Percentiles rank a stretch among this genome's conserved stretches.
Conservation (phyloP, 2,888 invertebrate species). For the Hecatera dysodea region DNA sequence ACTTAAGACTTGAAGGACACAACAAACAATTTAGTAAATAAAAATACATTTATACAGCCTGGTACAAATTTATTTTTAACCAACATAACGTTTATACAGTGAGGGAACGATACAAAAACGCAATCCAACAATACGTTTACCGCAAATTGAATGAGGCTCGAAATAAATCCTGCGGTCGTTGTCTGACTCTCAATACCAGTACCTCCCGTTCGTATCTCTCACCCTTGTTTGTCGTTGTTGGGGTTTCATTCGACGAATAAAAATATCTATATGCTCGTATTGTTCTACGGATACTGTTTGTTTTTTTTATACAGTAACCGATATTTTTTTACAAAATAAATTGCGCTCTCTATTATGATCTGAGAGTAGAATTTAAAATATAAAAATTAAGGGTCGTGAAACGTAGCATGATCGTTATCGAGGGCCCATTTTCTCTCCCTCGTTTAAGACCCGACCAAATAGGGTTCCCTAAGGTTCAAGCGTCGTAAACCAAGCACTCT, state of each 20-base stretch:
- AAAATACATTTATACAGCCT: slow-evolving; percentile 22
- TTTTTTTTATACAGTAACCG: slow-evolving; percentile 60
- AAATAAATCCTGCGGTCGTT: slow-evolving; percentile 89
- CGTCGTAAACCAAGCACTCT: slow-evolving; percentile 83
- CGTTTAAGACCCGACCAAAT: slow-evolving; percentile 77
- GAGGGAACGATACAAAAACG: slow-evolving; percentile 81
- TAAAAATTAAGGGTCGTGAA: slow-evolving; percentile 66
- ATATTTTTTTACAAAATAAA: slow-evolving; percentile 15
- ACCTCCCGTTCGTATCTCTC: slow-evolving; percentile 81
- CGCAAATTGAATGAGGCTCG: slow-evolving; percentile 89
- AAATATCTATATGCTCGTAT: slow-evolving; percentile 74
- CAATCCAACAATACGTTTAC: slow-evolving; percentile 87
- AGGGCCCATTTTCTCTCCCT: slow-evolving; percentile 77
- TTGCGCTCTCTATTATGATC: slow-evolving; percentile 11
- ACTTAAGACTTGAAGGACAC: slow-evolving; percentile 2
- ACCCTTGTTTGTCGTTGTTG: slow-evolving; percentile 85
- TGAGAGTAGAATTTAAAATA: slow-evolving; percentile 1
- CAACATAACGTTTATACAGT: slow-evolving; percentile 76
- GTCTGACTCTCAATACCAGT: slow-evolving; percentile 84
- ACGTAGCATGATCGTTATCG: slow-evolving; percentile 77
- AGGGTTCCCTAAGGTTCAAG: slow-evolving; percentile 79
- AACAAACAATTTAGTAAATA: slow-evolving; percentile 11
- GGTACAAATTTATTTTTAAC: slow-evolving; percentile 68
- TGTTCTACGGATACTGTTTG: slow-evolving; percentile 63
- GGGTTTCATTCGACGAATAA: slow-evolving; percentile 78